Evolutionary conservation across 2,888 invertebrate genomes (phyloP).

Genomic region (Acleris cristana): DNA sequence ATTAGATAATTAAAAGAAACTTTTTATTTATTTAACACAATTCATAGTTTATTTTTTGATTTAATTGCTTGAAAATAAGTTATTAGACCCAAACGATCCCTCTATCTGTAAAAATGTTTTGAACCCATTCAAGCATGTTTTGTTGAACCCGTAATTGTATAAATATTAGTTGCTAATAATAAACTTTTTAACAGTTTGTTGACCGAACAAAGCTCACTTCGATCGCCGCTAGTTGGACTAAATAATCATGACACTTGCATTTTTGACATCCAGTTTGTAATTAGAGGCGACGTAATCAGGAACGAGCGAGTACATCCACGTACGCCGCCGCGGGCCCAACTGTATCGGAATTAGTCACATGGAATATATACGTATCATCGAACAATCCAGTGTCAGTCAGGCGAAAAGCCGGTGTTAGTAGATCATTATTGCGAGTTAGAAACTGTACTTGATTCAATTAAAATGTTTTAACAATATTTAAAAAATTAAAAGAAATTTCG

Average conservation of each 20-base stretch:
- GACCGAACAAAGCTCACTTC: conserved; percentile 56
- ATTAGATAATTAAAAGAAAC: too few relatives aligned
- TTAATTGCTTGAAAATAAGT: background rate
- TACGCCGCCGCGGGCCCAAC: conserved; percentile 44
- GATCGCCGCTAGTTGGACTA: conserved; percentile 56
- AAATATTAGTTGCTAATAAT: conserved; percentile 57
- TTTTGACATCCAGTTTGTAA: conserved; percentile 52
- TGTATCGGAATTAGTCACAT: conserved; percentile 35
- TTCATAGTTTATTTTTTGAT: background rate
- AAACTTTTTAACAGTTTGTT: conserved; percentile 73
- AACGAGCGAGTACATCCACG: conserved; percentile 49
- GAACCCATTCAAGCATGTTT: conserved; percentile 38
- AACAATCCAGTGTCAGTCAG: conserved; percentile 33
- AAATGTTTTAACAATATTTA: too few relatives aligned
- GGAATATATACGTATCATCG: conserved; percentile 35
- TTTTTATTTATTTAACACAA: too few relatives aligned
- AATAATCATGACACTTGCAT: conserved; percentile 71
- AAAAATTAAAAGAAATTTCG: too few relatives aligned
- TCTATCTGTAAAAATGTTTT: background rate
- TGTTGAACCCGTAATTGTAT: conserved; percentile 43
- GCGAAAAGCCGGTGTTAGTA: conserved; percentile 36
- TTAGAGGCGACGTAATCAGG: conserved; percentile 54
- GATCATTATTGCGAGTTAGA: conserved; percentile 30
- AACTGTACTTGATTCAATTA: conserved; percentile 15
- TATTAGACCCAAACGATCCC: background rate